Evolutionary conservation across 2,113 vertebrate genomes (phyloP).

Genomic region (Heterochromis multidens): DNA sequence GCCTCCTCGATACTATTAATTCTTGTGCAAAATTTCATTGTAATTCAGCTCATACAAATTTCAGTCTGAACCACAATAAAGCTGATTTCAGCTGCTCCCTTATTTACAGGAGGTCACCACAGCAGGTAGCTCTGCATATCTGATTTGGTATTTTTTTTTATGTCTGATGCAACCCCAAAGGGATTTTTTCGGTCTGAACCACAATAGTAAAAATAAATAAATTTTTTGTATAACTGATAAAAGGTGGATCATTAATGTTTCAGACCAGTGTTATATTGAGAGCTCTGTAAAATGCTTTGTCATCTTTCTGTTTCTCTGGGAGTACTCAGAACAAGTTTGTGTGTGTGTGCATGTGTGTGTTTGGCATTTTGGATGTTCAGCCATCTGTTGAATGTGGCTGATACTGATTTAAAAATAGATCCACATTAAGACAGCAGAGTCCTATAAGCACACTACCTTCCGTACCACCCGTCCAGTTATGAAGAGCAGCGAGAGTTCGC

Average conservation of each 20-base stretch:
- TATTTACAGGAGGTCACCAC: background rate
- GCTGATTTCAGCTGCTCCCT: background rate
- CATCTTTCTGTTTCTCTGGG: background rate
- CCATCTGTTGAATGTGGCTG: constrained; percentile 28
- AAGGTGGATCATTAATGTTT: background rate
- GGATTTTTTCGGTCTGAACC: background rate
- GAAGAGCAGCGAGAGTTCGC: constrained; percentile 1
- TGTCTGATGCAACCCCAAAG: background rate
- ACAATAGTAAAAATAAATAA: background rate
- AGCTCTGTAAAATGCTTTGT: background rate
- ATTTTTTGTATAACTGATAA: background rate
- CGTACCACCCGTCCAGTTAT: background rate
- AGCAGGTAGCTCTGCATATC: background rate
- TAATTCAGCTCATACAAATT: background rate
- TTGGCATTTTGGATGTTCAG: constrained; percentile 1
- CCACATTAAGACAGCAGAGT: constrained; percentile 13
- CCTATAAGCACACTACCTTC: constrained; percentile 8
- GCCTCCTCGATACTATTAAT: background rate
- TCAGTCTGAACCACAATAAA: background rate
- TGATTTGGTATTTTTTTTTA: background rate
- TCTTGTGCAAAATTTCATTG: background rate
- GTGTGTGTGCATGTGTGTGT: background rate
- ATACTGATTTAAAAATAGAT: constrained; percentile 53
- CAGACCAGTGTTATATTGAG: background rate
- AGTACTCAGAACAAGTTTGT: background rate